Conservation (phyloP, 2,797 vertebrate genomes). For the Lagocephalus sceleratus region DNA sequence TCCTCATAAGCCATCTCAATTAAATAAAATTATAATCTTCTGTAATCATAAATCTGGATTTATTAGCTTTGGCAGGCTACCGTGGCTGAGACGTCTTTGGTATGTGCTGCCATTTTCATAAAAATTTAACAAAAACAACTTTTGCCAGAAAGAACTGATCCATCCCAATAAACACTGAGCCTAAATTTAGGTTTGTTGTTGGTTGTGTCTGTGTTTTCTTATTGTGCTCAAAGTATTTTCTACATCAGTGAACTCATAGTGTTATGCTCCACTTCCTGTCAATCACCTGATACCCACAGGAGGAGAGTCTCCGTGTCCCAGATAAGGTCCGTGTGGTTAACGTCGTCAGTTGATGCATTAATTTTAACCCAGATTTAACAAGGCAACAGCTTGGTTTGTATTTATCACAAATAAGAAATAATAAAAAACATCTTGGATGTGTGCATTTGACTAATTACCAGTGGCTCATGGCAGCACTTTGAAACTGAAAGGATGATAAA, state of each 20-base stretch:
- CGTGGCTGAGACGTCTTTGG: slow-evolving; percentile 1
- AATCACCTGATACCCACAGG: slow-evolving; percentile 49
- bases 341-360: not conserved
- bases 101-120: slow-evolving; percentile 19
- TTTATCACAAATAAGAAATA: not conserved
- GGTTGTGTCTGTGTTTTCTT: slow-evolving; percentile 13
- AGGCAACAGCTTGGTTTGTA: not conserved
- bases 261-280: slow-evolving; percentile 44
- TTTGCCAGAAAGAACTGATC: slow-evolving; percentile 21
- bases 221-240: slow-evolving; percentile 18
- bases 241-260: slow-evolving; percentile 21
- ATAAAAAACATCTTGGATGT: not conserved
- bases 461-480: not conserved
- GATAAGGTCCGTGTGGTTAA: slow-evolving; percentile 5
- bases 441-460: not conserved
- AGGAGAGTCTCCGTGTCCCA: slow-evolving; percentile 16
- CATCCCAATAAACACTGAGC: slow-evolving; percentile 17
- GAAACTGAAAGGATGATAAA: not conserved
- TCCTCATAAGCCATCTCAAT: too few species aligned
- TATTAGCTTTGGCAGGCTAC: too few species aligned
- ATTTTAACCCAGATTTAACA: slow-evolving; percentile 9
- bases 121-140: slow-evolving; percentile 14
- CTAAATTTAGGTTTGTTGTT: slow-evolving; percentile 30
- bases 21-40: too few species aligned
- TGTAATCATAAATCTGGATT: too few species aligned